Evolutionary conservation across 1,140 invertebrate genomes (phyloP).

Genomic region (Colletes gigas): DNA sequence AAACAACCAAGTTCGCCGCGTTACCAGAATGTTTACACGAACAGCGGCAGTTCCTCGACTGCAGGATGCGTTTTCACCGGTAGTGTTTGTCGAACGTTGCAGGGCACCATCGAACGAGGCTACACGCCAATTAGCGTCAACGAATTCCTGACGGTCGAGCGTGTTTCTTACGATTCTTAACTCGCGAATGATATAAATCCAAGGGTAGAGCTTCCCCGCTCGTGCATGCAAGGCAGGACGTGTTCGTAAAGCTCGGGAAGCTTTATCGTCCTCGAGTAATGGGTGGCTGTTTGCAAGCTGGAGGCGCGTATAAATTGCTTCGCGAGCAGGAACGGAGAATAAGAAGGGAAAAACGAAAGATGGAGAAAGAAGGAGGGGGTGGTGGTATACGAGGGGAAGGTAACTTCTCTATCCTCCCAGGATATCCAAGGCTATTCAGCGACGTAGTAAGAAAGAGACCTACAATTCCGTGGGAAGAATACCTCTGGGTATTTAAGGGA

Average conservation of each 20-base stretch:
- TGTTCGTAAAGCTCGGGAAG: conserved; percentile 51
- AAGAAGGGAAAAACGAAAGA: conserved; percentile 28
- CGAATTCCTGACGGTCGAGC: conserved; percentile 7
- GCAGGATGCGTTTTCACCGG: not conserved
- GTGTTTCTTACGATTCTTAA: conserved; percentile 55
- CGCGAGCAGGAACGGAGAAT: conserved; percentile 52
- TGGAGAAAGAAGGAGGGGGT: not conserved
- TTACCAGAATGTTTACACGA: not conserved
- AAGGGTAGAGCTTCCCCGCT: not conserved
- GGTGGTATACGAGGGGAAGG: conserved; percentile 9
- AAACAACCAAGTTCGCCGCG: not conserved
- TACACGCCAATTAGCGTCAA: conserved; percentile 30
- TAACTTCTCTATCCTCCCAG: conserved; percentile 65
- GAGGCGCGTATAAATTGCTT: conserved; percentile 70
- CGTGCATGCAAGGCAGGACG: conserved; percentile 46
- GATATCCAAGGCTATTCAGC: conserved; percentile 63
- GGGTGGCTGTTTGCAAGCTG: conserved; percentile 64
- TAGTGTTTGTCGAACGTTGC: not conserved
- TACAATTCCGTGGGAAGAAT: conserved; percentile 69
- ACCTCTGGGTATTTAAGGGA: conserved; percentile 71
- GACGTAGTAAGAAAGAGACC: conserved; percentile 53
- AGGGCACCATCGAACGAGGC: not conserved
- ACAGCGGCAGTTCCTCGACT: not conserved
- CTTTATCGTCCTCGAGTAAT: conserved; percentile 67
- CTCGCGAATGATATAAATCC: conserved; percentile 54